Conservation (phyloP, 1,140 invertebrate species). For the Papilio glaucus region DNA sequence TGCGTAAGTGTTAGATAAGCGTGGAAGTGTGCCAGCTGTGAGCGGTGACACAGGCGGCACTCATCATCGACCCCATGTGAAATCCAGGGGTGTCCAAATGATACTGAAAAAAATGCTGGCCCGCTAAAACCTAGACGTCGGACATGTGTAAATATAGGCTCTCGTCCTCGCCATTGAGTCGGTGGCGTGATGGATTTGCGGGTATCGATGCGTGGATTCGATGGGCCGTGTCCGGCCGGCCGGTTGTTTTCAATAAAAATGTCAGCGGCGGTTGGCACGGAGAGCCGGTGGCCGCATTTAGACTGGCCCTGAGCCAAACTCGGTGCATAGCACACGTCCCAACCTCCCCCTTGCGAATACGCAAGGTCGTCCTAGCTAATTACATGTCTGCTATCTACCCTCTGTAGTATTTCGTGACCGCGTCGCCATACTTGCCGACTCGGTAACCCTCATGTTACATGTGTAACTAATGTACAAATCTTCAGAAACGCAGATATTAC, state of each 20-base stretch:
- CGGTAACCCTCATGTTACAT: neutral
- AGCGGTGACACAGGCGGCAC: slow-evolving; percentile 39
- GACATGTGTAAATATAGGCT: slow-evolving; percentile 69
- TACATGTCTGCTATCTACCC: slow-evolving; percentile 21
- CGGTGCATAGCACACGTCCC: slow-evolving; percentile 70
- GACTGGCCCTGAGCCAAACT: slow-evolving; percentile 72
- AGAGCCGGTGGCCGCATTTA: slow-evolving; percentile 73
- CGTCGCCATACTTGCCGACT: neutral
- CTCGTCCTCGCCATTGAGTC: slow-evolving; percentile 80
- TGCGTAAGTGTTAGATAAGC: slow-evolving; percentile 40
- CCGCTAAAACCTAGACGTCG: slow-evolving; percentile 38
- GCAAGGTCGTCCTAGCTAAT: slow-evolving; percentile 67
- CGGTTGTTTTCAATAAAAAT: slow-evolving; percentile 82
- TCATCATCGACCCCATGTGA: slow-evolving; percentile 37
- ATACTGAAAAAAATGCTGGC: slow-evolving; percentile 47
- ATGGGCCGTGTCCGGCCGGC: slow-evolving; percentile 64
- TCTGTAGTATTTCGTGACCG: neutral
- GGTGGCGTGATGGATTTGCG: slow-evolving; percentile 73
- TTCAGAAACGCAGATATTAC: neutral
- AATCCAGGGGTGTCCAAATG: slow-evolving; percentile 42
- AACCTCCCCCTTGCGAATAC: slow-evolving; percentile 57
- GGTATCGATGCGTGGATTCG: slow-evolving; percentile 65
- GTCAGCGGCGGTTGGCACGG: slow-evolving; percentile 74
- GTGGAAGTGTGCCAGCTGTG: slow-evolving; percentile 48
- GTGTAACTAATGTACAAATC: neutral